phyloP scores from a whole-genome alignment of 2,113 vertebrate genomes.

The Pelmatolapia mariae region DNA sequence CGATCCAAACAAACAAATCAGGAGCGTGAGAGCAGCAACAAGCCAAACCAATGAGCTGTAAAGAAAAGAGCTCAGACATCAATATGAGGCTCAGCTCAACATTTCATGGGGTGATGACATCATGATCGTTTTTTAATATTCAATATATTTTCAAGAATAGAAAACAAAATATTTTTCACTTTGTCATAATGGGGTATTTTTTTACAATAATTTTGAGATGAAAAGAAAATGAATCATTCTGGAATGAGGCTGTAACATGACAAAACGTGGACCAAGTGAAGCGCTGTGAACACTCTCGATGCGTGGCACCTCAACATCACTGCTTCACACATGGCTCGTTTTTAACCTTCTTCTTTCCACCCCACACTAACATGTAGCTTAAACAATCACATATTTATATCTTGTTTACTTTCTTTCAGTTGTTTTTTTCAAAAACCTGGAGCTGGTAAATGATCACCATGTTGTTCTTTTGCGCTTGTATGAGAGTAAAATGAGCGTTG shows the following conservation, averaged over 20 bases:
- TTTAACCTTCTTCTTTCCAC: not conserved
- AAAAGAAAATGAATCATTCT: not conserved
- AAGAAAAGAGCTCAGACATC: not conserved
- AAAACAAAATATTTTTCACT: not conserved
- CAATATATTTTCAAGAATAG: not conserved
- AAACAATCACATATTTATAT: not conserved
- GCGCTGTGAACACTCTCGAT: not conserved
- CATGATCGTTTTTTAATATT: not conserved
- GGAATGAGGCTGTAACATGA: not conserved
- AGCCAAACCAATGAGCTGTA: not conserved
- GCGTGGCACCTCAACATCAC: not conserved
- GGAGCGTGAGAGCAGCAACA: not conserved
- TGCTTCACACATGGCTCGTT: not conserved
- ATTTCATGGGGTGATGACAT: not conserved
- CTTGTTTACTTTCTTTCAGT: not conserved
- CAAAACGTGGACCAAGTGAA: not conserved
- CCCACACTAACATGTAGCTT: not conserved
- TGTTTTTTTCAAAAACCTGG: not conserved
- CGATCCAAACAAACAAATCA: not conserved
- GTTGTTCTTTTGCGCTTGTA: not conserved
- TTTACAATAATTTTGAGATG: not conserved
- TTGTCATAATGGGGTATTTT: not conserved
- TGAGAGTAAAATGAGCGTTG: not conserved
- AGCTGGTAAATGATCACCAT: not conserved
- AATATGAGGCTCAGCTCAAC: not conserved